Percentiles rank a stretch among this genome's conserved stretches.
phyloP scores from a whole-genome alignment of 2,113 vertebrate genomes.

The Athene cunicularia region DNA sequence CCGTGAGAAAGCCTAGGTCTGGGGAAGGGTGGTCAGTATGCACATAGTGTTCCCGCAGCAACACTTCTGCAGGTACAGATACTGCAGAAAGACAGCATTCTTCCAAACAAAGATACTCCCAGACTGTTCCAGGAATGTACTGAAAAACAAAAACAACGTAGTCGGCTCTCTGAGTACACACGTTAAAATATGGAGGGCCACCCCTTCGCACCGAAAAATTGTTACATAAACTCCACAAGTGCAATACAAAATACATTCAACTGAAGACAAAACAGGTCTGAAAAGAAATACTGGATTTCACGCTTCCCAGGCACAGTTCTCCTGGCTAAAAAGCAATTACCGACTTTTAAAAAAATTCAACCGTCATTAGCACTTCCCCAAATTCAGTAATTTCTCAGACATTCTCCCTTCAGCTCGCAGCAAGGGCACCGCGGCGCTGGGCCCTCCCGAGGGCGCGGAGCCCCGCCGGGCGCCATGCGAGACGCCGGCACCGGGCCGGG shows the following conservation, averaged over 20 bases:
- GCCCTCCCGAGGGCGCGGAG: not conserved
- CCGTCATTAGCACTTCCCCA: not conserved
- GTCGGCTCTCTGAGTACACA: not conserved
- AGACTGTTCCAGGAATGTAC: not conserved
- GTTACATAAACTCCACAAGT: not conserved
- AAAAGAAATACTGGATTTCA: not conserved
- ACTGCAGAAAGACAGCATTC: not conserved
- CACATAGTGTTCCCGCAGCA: accelerated
- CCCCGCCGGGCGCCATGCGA: not conserved
- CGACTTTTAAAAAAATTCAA: not conserved
- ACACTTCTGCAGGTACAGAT: not conserved
- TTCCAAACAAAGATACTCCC: not conserved
- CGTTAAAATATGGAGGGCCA: not conserved
- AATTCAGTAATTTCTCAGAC: not conserved
- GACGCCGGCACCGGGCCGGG: not conserved
- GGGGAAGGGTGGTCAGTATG: not conserved
- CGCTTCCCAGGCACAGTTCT: too few relatives aligned
- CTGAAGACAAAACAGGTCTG: not conserved
- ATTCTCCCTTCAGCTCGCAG: not conserved
- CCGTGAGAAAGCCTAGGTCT: accelerated
- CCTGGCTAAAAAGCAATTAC: not conserved
- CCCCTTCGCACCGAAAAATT: not conserved
- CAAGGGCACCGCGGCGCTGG: not conserved
- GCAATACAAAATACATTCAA: not conserved
- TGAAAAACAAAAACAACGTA: not conserved